Base-by-base conservation (phyloP, 2,888 invertebrate species). In the Chironomus riparius region DNA sequence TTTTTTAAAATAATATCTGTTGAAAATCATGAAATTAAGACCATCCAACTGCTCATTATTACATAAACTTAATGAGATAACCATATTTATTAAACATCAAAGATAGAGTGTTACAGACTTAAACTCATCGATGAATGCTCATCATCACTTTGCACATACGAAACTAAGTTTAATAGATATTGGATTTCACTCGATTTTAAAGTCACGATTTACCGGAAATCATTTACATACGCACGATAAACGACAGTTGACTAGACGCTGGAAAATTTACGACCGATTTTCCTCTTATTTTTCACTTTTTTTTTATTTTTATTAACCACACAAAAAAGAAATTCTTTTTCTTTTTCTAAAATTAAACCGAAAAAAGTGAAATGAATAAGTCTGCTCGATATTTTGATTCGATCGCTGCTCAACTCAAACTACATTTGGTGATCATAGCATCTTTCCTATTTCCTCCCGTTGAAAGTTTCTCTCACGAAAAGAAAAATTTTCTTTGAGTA, bases 351-450 rank as follows among this genome's bases (percentile, higher is more conserved):
- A 21, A 21, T 65, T 65, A 65, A 65, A 65, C 21, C 65, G 22
- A 65, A 10, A 65, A 56, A 13, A 13, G 50, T n/a, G 50, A 50
- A 50, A 15, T 18, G 13, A 65, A 65, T 24, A 65, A 65, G 24
- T 65, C 65, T 24, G 0, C 13, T 24, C 65, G 65, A 65, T 65
- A 65, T 65, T 65, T 65, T 22, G 13, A 65, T 65, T 65, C 65
- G 65, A 65, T 65, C 65, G 65, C 65, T 21, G 65, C 65, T 65
- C 65, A 24, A 65, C 65, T 65, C 65, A 65, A 65, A 65, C 65
- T 65, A 24, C 13, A 24, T 13, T 24, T 65, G 13, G 18, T 65
- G 65, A 21, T 65, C 56, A 15, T n/a, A 18, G 3, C 56, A 56
- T 56, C 56, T 15, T 56, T 18, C 21, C 21, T 13, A 21, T 18